Base-by-base conservation (phyloP, 1,140 invertebrate genomes). In the Tribolium madens region DNA sequence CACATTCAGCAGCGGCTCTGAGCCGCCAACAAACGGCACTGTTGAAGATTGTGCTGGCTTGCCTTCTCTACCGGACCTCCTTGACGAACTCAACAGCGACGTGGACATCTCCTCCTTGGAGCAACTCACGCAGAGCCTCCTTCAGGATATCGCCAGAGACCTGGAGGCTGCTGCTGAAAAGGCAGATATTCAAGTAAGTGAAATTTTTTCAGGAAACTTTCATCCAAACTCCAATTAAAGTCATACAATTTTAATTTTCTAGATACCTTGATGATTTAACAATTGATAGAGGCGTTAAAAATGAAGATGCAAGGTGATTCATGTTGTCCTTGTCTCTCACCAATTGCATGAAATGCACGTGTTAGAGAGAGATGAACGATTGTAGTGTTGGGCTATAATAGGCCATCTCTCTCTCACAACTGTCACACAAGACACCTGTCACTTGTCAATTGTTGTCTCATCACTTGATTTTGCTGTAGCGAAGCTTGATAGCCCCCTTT, bases 21-120 rank as follows among this genome's bases (percentile, higher is more conserved):
- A 85, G 47, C 80, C 82, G 47, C 80, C 82, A 83, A 75, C 76
- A 78, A 81, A 79, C 82, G 78, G 79, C 73, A 10, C 89, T 93
- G 7, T 86, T 88, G 88, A 91, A 90, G 87, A 90, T 93, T 84
- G 86, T 93, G 85, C 89, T 91, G 80, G 90, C 92, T 81, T 94
- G 90, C 89, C 91, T 93, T 88, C 92, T 93, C 88, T 94, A 90
- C 89, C 93, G 89, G 93, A 94, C 88, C 86, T 94, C 87, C 90
- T 93, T 89, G 88, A 89, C 77, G 89, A 91, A 81, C 86, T 92
- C 86, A 89, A 91, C 85, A 88, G 87, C 21, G 89, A 90, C 77
- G 90, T 88, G 84, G 87, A 92, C 86, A 88, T 92, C 83, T 89
- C 91, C 77, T 89, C 91, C 84, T 89, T 94, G 81, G 91, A 93